These are phyloP conservation scores for Heliocidaris erythrogramma DNA, from an alignment of 35 echinoderm and acorn worm species.

Conservation along the genomic window DNA sequence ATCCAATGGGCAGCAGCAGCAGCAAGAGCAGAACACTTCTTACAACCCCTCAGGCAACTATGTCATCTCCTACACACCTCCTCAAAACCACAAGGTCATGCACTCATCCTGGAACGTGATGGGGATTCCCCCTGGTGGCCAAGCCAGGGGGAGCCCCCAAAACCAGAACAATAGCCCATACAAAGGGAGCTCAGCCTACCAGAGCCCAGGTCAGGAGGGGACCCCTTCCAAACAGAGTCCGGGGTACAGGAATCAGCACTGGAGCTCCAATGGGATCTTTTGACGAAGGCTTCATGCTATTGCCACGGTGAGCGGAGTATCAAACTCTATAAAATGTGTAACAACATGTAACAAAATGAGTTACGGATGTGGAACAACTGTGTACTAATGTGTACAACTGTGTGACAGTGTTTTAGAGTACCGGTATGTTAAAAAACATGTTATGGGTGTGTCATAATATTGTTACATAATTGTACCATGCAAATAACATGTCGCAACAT, in stretches of 20 bases:
- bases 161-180: slow-evolving; percentile 31
- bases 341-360: neutral
- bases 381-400: too few species aligned
- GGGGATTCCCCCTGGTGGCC: slow-evolving; percentile 72
- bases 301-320: neutral
- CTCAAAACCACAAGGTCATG: slow-evolving; percentile 54
- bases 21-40: neutral
- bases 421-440: too few species aligned
- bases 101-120: slow-evolving; percentile 91
- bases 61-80: slow-evolving; percentile 38
- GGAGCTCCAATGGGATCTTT: slow-evolving; percentile 28
- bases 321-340: neutral
- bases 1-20: slow-evolving; percentile 21
- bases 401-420: neutral
- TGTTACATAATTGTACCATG: neutral
- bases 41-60: slow-evolving; percentile 90
- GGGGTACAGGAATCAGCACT: slow-evolving; percentile 38
- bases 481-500: neutral
- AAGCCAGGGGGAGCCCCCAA: neutral
- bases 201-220: neutral
- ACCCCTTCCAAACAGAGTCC: neutral
- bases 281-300: neutral
- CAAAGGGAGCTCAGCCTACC: neutral
- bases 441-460: neutral
- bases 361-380: too few species aligned